A percentile compares a stretch with the other conserved stretches of the same genome.
Evolutionary conservation across 2,888 invertebrate species (phyloP).

Genomic region (Orthosia cruda): DNA sequence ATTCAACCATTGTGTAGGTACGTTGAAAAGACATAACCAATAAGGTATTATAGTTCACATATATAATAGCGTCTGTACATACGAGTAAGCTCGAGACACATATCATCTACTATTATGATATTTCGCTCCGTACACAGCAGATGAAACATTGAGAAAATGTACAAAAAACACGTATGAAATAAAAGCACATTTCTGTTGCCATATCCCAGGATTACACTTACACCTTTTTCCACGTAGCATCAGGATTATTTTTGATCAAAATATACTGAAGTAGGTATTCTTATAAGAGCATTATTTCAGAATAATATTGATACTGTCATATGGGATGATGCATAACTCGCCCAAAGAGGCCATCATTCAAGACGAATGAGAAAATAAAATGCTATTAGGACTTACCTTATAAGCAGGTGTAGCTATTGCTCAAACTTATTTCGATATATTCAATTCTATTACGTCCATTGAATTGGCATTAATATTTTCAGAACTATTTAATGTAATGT

Average conservation of each 20-base stretch:
- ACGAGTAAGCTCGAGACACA: constrained; percentile 39
- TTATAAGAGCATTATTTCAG: constrained; percentile 60
- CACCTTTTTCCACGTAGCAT: constrained; percentile 51
- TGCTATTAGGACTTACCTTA: constrained; percentile 15
- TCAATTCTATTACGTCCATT: constrained; percentile 4
- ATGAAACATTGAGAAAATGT: constrained; percentile 45
- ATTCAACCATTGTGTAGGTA: neutral
- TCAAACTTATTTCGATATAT: neutral
- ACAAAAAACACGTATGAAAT: constrained; percentile 43
- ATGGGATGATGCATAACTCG: constrained; percentile 72
- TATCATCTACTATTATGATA: constrained; percentile 30
- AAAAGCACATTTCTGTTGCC: constrained; percentile 45
- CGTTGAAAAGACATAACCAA: neutral
- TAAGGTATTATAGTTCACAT: constrained; percentile 11
- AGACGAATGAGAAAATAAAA: constrained; percentile 38
- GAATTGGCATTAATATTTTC: neutral
- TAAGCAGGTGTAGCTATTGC: constrained; percentile 2
- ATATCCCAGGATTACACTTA: constrained; percentile 45
- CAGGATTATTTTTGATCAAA: constrained; percentile 25
- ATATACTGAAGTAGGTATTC: constrained; percentile 36
- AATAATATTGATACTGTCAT: constrained; percentile 73
- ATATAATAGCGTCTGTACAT: constrained; percentile 25
- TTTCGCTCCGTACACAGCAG: constrained; percentile 29
- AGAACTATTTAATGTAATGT: neutral
- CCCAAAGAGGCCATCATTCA: constrained; percentile 53